phyloP scores from a whole-genome alignment of 30 jellyfish, hydroid and myxozoan species.

The Phacellophora camtschatica region DNA sequence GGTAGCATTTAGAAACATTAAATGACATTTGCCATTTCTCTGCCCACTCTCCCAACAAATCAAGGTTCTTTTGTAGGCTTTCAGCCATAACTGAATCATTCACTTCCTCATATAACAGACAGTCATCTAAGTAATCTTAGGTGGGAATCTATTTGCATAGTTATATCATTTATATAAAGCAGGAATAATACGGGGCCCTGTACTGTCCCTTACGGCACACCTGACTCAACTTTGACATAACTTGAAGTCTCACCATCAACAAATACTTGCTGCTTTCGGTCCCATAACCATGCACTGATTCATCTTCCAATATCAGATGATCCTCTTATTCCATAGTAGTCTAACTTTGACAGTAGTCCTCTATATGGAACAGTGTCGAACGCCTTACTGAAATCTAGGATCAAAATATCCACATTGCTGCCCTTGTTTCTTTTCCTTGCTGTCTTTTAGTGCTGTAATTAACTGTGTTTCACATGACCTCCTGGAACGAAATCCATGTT shows the following conservation, averaged over 20 bases:
- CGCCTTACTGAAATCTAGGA: constrained; percentile 58
- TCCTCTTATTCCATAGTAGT: constrained; percentile 45
- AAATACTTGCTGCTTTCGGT: constrained; percentile 49
- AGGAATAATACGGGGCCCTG: constrained; percentile 48
- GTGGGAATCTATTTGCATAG: constrained; percentile 19
- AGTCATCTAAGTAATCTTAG: constrained; percentile 37
- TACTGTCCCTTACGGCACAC: constrained; percentile 57
- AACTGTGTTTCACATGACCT: constrained; percentile 62
- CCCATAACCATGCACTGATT: constrained; percentile 62
- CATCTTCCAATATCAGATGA: constrained; percentile 53
- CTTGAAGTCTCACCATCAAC: constrained; percentile 61
- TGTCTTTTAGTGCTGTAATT: constrained; percentile 61
- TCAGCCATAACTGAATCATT: constrained; percentile 54
- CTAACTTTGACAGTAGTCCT: constrained; percentile 30
- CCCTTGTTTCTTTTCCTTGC: constrained; percentile 65
- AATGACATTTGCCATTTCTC: constrained; percentile 65
- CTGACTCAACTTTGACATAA: constrained; percentile 64
- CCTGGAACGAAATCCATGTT: constrained; percentile 43
- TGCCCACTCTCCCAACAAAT: constrained; percentile 56
- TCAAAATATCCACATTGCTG: constrained; percentile 58
- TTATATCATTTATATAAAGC: constrained; percentile 37
- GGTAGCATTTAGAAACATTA: constrained; percentile 63
- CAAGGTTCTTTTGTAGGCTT: constrained; percentile 27
- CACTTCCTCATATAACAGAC: constrained; percentile 54
- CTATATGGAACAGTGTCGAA: constrained; percentile 53